Conservation (phyloP, 2,797 vertebrate species). For the Alectoris magna region DNA sequence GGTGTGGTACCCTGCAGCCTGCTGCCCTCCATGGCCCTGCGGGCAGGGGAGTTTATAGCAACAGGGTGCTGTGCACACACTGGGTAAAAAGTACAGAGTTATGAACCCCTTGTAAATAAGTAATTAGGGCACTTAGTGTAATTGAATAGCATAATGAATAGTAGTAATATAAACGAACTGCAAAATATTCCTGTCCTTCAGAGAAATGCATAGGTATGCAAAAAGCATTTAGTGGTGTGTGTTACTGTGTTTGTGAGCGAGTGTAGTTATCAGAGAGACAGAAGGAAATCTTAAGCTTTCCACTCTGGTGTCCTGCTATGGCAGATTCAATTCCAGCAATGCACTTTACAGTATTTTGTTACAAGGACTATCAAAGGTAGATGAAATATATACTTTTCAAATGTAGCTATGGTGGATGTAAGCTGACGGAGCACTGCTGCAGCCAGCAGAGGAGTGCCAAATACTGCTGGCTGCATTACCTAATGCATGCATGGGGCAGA, state of each 20-base stretch:
- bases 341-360: slow-evolving; percentile 55
- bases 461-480: background rate
- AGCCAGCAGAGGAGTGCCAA: slow-evolving; percentile 2
- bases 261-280: background rate
- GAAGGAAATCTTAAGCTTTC: slow-evolving; percentile 43
- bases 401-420: background rate
- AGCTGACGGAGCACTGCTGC: background rate
- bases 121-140: slow-evolving; percentile 63
- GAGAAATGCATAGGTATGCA: slow-evolving; percentile 28
- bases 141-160: slow-evolving; percentile 72
- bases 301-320: background rate
- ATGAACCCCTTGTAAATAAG: slow-evolving; percentile 69
- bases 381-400: slow-evolving; percentile 50
- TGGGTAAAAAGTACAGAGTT: slow-evolving; percentile 18
- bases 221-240: slow-evolving; percentile 15
- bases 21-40: rapidly evolving
- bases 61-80: slow-evolving; percentile 7
- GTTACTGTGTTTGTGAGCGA: background rate
- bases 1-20: background rate
- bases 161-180: slow-evolving; percentile 34
- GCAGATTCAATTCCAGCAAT: slow-evolving; percentile 50
- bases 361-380: slow-evolving; percentile 38
- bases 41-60: background rate
- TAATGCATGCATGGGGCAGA: background rate
- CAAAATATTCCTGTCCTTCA: slow-evolving; percentile 12